These are phyloP conservation scores for Chaetodon auriga DNA, from an alignment of 2,113 vertebrate species.

Conservation along the genomic window DNA sequence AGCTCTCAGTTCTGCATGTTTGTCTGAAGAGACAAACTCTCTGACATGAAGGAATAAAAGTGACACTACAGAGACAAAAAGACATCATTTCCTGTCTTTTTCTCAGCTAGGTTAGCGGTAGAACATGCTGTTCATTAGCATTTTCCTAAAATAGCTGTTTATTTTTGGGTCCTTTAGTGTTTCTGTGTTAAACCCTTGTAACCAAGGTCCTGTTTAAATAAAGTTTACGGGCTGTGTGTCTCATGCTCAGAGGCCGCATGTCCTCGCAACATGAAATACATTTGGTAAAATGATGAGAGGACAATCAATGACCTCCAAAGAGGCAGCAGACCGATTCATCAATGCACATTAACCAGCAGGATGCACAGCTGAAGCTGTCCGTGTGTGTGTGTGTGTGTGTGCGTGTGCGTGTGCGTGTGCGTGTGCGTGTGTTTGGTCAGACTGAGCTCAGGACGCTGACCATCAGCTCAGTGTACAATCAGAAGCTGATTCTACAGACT, in stretches of 20 bases:
- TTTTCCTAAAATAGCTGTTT: slow-evolving; percentile 48
- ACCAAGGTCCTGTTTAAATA: slow-evolving; percentile 9
- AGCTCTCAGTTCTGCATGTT: neutral
- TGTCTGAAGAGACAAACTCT: neutral
- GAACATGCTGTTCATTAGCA: slow-evolving; percentile 38
- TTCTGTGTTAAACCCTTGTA: slow-evolving; percentile 20
- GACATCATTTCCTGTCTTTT: slow-evolving; percentile 2
- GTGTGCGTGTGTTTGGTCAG: slow-evolving; percentile 21
- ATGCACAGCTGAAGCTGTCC: slow-evolving; percentile 19
- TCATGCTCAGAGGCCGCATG: slow-evolving; percentile 8
- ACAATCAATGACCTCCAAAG: slow-evolving; percentile 49
- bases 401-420: slow-evolving; percentile 2
- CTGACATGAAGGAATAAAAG: neutral
- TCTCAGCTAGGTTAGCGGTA: slow-evolving; percentile 37
- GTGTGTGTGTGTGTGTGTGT: neutral
- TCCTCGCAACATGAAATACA: slow-evolving; percentile 35
- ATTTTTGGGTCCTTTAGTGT: slow-evolving; percentile 55
- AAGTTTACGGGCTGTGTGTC: slow-evolving; percentile 18
- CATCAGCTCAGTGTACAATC: slow-evolving; percentile 5
- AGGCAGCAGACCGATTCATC: slow-evolving; percentile 53
- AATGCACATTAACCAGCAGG: slow-evolving; percentile 58
- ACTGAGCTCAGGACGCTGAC: neutral
- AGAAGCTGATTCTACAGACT: neutral
- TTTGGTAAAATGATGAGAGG: slow-evolving; percentile 34
- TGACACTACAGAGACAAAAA: neutral